A percentile compares a stretch with the other conserved stretches of the same genome.
phyloP scores from a whole-genome alignment of 2,888 invertebrate genomes.

The Drosophila vallismaia region DNA sequence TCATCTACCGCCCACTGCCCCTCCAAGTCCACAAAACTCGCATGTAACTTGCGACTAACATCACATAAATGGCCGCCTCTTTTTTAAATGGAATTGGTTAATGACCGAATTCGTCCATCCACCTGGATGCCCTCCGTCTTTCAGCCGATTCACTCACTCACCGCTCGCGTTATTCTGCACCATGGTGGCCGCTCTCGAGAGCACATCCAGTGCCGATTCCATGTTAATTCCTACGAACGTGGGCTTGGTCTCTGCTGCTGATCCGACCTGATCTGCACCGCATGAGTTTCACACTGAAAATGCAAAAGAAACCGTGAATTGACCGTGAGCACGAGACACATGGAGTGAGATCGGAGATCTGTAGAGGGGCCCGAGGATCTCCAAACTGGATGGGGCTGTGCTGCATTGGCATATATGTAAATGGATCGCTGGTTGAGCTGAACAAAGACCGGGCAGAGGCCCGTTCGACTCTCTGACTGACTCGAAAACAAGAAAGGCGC shows the following conservation, averaged over 20 bases:
- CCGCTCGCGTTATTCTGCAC: slow-evolving; percentile 88
- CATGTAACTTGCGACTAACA: slow-evolving; percentile 27
- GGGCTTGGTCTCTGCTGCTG: slow-evolving; percentile 52
- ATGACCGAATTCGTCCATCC: slow-evolving; percentile 41
- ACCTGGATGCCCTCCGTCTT: not conserved
- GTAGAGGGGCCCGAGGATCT: slow-evolving; percentile 7
- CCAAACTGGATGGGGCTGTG: slow-evolving; percentile 50
- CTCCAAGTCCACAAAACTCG: slow-evolving; percentile 12
- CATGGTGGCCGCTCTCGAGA: slow-evolving; percentile 95
- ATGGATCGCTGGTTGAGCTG: slow-evolving; percentile 59
- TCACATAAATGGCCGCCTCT: slow-evolving; percentile 36
- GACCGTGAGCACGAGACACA: slow-evolving; percentile 49
- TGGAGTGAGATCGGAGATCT: not conserved
- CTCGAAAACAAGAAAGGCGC: slow-evolving; percentile 69
- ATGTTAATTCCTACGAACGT: slow-evolving; percentile 81
- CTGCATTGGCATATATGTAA: slow-evolving; percentile 60
- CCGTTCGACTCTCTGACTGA: slow-evolving; percentile 55
- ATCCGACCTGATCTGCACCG: slow-evolving; percentile 64
- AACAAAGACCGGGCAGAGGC: slow-evolving; percentile 72
- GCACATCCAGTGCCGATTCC: slow-evolving; percentile 93
- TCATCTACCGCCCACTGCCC: slow-evolving; percentile 22
- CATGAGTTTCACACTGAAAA: slow-evolving; percentile 75
- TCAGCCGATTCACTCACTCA: slow-evolving; percentile 57
- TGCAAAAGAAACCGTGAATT: slow-evolving; percentile 56
- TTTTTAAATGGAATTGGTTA: slow-evolving; percentile 63